A percentile compares a stretch with the other conserved stretches of the same genome.
Conservation (phyloP, 2,888 invertebrate species). For the Allacma fusca region DNA sequence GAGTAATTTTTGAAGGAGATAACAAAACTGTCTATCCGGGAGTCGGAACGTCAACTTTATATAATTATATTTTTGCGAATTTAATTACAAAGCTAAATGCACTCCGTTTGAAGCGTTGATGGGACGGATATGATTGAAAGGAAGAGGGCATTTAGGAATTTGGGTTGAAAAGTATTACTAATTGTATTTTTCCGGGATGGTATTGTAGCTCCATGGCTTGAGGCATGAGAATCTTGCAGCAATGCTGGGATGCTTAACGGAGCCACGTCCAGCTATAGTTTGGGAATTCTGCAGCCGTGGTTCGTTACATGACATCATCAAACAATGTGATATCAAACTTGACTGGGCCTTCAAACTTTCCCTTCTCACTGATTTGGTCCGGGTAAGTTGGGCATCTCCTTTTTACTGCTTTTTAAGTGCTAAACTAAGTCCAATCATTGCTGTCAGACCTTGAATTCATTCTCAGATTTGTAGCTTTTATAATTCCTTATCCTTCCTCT, state of each 20-base stretch:
- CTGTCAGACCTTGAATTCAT: neutral
- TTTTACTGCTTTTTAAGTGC: too few relatives aligned
- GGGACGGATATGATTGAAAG: too few relatives aligned
- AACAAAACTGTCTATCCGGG: too few relatives aligned
- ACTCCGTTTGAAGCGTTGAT: too few relatives aligned
- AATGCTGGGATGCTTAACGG: conserved; percentile 84
- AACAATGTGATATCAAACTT: conserved; percentile 87
- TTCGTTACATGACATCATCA: conserved; percentile 85
- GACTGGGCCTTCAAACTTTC: conserved; percentile 97
- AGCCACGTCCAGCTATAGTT: conserved; percentile 80
- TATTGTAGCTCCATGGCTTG: conserved; percentile 76
- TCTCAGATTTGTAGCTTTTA: neutral
- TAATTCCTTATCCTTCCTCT: too few relatives aligned
- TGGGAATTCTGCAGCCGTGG: conserved; percentile 89
- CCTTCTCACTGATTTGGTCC: conserved; percentile 88
- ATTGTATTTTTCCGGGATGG: neutral
- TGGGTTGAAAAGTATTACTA: neutral
- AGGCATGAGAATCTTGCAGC: conserved; percentile 92
- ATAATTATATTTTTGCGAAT: too few relatives aligned
- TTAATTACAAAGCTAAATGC: too few relatives aligned
- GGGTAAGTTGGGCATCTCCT: conserved; percentile 69
- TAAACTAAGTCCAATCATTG: too few relatives aligned
- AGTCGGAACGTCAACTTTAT: too few relatives aligned
- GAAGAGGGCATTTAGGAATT: neutral
- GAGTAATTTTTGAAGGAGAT: too few relatives aligned